Conservation (phyloP, 2,113 vertebrate genomes). For the Bubo bubo region DNA sequence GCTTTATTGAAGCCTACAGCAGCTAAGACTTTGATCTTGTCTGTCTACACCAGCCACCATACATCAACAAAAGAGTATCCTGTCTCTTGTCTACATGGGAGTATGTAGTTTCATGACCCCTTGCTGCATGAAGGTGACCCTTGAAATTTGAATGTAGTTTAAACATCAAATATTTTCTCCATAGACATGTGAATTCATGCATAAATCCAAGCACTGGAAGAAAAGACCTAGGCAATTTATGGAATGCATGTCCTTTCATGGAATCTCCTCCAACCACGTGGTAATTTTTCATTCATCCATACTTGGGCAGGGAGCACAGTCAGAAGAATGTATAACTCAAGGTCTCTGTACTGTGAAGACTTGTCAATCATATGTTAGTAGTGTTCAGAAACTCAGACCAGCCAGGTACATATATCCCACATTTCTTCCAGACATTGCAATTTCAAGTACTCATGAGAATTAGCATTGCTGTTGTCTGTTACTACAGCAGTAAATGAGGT, state of each 20-base stretch:
- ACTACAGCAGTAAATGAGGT: neutral
- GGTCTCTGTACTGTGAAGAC: neutral
- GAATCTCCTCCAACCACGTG: neutral
- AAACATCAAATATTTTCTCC: neutral
- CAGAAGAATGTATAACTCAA: neutral
- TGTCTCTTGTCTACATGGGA: neutral
- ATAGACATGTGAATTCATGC: neutral
- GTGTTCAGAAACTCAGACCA: neutral
- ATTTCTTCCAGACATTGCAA: neutral
- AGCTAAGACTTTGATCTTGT: neutral
- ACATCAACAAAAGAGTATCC: neutral
- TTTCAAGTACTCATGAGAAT: neutral
- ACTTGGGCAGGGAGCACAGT: neutral
- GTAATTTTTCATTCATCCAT: neutral
- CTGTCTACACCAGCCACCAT: neutral
- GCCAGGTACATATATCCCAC: neutral
- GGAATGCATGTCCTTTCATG: neutral
- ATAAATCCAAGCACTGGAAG: neutral
- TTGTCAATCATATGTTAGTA: neutral
- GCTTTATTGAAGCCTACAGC: neutral
- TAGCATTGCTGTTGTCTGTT: neutral
- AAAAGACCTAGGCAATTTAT: neutral
- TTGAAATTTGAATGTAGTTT: neutral
- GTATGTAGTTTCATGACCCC: rapidly evolving
- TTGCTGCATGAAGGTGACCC: rapidly evolving